phyloP scores from a whole-genome alignment of 2,113 vertebrate species.

The Oenanthe melanoleuca region DNA sequence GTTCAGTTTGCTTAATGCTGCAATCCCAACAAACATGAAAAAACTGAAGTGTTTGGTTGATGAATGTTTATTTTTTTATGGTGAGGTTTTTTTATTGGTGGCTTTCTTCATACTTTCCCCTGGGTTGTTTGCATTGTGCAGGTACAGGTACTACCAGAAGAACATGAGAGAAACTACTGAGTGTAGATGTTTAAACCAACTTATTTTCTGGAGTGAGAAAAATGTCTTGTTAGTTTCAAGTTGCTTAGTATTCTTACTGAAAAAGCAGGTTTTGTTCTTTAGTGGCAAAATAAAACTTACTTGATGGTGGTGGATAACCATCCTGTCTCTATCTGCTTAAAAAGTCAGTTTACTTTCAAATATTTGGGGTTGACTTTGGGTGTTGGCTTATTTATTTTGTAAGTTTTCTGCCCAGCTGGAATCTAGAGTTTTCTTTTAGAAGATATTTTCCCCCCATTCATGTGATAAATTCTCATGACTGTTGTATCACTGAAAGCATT shows the following conservation, averaged over 20 bases:
- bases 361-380: neutral
- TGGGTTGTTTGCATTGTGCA: neutral
- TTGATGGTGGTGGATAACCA: neutral
- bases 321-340: neutral
- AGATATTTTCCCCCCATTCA: neutral
- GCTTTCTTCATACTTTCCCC: neutral
- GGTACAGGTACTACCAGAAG: neutral
- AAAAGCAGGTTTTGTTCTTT: neutral
- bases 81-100: neutral
- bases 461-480: neutral
- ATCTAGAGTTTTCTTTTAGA: neutral
- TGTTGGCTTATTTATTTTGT: neutral
- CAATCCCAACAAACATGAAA: neutral
- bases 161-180: neutral
- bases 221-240: neutral
- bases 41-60: neutral
- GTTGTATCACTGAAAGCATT: neutral
- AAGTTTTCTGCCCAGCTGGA: neutral
- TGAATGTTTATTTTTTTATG: neutral
- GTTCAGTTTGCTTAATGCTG: neutral
- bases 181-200: neutral
- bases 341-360: neutral
- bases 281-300: neutral
- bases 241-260: neutral
- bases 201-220: neutral